Conservation (phyloP, 1,140 invertebrate genomes). For the Leptinotarsa undecemlineata region DNA sequence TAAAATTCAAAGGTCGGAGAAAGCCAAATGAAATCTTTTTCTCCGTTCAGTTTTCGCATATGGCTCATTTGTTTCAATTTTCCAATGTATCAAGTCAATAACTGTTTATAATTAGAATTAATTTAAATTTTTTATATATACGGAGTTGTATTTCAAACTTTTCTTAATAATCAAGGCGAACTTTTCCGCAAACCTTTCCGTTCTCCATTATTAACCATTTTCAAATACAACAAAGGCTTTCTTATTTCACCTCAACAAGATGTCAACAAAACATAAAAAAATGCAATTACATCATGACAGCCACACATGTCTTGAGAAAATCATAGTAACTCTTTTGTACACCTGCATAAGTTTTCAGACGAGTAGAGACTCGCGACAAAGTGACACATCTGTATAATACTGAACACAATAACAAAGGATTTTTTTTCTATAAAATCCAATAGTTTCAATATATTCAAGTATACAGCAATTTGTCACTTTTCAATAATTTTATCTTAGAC, state of each 20-base stretch:
- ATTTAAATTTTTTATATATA: not conserved
- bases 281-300: not conserved
- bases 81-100: not conserved
- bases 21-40: not conserved
- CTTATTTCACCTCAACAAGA: not conserved
- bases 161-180: not conserved
- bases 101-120: not conserved
- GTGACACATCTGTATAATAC: too few species aligned
- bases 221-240: not conserved
- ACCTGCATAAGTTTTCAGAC: not conserved
- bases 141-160: not conserved
- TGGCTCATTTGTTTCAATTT: not conserved
- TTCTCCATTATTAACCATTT: too few species aligned
- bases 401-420: too few species aligned
- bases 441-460: not conserved
- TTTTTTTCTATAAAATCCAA: not conserved
- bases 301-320: not conserved
- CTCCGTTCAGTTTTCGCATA: not conserved
- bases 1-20: not conserved
- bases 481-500: too few species aligned
- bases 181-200: too few species aligned
- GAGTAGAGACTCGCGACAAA: not conserved
- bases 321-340: not conserved
- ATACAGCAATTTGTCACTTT: not conserved
- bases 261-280: not conserved